phyloP scores from a whole-genome alignment of 2,797 vertebrate species.

The Falco concolor region DNA sequence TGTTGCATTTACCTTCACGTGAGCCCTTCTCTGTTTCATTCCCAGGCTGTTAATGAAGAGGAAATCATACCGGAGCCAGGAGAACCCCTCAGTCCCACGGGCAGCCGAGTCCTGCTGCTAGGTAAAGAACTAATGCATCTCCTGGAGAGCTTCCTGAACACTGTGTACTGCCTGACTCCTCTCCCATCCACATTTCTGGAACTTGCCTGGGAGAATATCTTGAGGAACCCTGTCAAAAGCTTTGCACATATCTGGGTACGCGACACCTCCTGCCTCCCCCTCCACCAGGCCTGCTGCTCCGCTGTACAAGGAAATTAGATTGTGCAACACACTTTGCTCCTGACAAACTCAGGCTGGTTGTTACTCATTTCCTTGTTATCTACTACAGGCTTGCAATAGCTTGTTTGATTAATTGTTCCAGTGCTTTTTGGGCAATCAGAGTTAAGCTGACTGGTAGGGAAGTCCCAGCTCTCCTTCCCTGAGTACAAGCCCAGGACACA shows the following conservation, averaged over 20 bases:
- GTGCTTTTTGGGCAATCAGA: not conserved
- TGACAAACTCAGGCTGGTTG: not conserved
- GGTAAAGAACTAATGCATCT: not conserved
- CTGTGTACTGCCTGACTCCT: accelerated
- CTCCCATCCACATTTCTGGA: not conserved
- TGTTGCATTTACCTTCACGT: not conserved
- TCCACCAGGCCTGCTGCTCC: not conserved
- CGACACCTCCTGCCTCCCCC: not conserved
- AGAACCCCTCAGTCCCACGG: not conserved
- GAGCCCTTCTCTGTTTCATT: not conserved
- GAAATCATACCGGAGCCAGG: not conserved
- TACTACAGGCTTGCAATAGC: not conserved
- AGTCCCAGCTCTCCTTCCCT: not conserved
- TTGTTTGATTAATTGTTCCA: not conserved
- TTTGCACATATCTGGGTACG: not conserved
- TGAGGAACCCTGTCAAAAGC: not conserved
- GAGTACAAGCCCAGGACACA: not conserved
- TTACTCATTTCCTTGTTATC: not conserved
- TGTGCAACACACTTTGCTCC: not conserved
- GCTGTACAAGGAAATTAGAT: not conserved
- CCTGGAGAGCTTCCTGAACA: not conserved
- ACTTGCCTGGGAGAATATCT: not conserved
- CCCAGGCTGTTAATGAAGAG: not conserved
- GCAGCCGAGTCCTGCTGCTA: not conserved
- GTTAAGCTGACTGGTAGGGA: not conserved